These are phyloP conservation scores for Gymnobelideus leadbeateri DNA, from an alignment of 2,113 vertebrate species.

Conservation along the genomic window DNA sequence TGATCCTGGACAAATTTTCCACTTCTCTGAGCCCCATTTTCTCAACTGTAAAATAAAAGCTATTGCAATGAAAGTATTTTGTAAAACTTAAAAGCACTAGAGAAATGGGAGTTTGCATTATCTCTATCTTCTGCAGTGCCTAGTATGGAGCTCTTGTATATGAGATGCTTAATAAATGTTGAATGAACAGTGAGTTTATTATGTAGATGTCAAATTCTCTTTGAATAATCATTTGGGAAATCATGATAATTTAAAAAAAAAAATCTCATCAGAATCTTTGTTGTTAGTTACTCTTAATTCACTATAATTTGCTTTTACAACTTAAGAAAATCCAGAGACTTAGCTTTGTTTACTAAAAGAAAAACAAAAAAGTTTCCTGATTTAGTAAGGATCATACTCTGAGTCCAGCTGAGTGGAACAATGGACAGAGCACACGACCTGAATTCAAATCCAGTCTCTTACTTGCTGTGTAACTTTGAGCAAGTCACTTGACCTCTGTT, in stretches of 20 bases:
- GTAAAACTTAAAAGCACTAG: neutral
- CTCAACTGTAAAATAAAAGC: neutral
- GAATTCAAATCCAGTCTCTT: neutral
- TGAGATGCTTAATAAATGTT: neutral
- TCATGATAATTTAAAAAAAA: neutral
- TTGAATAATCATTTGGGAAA: neutral
- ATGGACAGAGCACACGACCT: too few relatives aligned
- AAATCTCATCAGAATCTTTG: neutral
- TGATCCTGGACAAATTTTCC: neutral
- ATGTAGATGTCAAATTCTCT: neutral
- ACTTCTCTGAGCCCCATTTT: neutral
- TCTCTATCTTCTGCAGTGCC: neutral
- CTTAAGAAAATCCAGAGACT: too few relatives aligned
- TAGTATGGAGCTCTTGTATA: neutral
- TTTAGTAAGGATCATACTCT: too few relatives aligned
- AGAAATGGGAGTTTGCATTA: neutral
- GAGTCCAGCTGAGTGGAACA: too few relatives aligned
- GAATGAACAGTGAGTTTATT: neutral
- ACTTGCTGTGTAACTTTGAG: neutral
- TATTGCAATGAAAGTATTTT: neutral
- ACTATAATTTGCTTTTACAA: too few relatives aligned
- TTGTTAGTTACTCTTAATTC: neutral
- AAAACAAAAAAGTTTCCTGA: too few relatives aligned
- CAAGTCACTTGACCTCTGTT: neutral
- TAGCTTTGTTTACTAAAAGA: too few relatives aligned